These are phyloP conservation scores for Eueides isabella DNA, from an alignment of 1,140 invertebrate genomes.

Conservation along the genomic window DNA sequence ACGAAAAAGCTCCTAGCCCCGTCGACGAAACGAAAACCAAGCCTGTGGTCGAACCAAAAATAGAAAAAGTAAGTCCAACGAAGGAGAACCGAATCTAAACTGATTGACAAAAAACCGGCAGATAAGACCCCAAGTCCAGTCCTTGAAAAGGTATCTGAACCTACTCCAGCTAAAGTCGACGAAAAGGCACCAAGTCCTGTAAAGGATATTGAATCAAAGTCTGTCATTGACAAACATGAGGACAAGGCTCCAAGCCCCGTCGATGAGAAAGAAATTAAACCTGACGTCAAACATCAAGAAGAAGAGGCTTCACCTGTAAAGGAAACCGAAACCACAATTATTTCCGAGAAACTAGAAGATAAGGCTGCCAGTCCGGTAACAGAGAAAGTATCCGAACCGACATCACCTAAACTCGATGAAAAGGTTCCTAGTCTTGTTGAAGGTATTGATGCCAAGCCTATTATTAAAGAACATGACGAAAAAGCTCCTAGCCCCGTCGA, in stretches of 20 bases:
- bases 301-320: no score
- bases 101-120: no score
- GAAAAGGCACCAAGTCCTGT: constrained; percentile 22
- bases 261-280: no score
- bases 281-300: no score
- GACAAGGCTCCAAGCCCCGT: no score
- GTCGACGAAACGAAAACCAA: background rate
- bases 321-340: no score
- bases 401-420: background rate
- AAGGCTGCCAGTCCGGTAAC: constrained; percentile 14
- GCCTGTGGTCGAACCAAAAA: no score
- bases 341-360: no score
- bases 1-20: background rate
- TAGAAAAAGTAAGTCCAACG: no score
- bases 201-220: background rate
- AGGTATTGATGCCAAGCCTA: background rate
- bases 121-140: constrained; percentile 23
- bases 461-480: background rate
- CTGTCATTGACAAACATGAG: background rate
- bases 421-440: background rate
- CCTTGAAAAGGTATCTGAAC: background rate
- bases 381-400: background rate
- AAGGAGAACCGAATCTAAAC: no score
- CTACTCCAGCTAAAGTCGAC: background rate
- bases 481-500: background rate